phyloP scores from a whole-genome alignment of 2,797 vertebrate genomes.

The Gymnothorax reevesii region DNA sequence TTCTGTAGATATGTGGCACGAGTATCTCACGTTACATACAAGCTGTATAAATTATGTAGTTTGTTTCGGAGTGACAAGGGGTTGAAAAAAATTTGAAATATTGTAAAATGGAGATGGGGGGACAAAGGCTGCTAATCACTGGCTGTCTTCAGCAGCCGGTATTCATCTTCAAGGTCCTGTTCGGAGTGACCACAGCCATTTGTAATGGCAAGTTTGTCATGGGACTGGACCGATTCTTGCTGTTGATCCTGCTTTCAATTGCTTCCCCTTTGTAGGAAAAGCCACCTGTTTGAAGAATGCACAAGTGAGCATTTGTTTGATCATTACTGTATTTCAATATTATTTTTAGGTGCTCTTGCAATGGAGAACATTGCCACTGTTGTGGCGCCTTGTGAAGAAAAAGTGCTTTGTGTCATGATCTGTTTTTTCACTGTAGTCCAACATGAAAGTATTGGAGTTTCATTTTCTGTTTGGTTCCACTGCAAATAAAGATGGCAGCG shows the following conservation, averaged over 20 bases:
- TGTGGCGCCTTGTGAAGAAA: no score
- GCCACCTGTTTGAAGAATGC: slow-evolving; percentile 73
- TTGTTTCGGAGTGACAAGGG: neutral
- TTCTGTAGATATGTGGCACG: no score
- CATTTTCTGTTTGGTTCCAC: no score
- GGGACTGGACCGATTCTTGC: slow-evolving; percentile 79
- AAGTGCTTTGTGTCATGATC: no score
- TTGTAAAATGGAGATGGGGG: neutral
- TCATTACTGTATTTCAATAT: neutral
- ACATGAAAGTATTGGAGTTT: no score
- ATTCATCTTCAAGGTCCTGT: slow-evolving; percentile 85
- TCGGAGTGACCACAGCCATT: slow-evolving; percentile 77
- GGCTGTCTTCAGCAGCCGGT: slow-evolving; percentile 73
- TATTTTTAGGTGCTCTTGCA: no score
- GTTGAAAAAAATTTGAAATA: neutral
- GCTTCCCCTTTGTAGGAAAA: slow-evolving; percentile 87
- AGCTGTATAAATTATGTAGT: no score
- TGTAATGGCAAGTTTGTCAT: slow-evolving; percentile 86
- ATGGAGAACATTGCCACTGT: no score
- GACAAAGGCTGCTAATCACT: slow-evolving; percentile 31
- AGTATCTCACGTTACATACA: no score
- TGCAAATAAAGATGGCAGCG: no score
- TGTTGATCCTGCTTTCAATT: slow-evolving; percentile 83
- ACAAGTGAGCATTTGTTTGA: neutral
- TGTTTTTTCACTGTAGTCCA: no score